Conservation (phyloP, 2,888 invertebrate genomes). For the Monopis laevigella region DNA sequence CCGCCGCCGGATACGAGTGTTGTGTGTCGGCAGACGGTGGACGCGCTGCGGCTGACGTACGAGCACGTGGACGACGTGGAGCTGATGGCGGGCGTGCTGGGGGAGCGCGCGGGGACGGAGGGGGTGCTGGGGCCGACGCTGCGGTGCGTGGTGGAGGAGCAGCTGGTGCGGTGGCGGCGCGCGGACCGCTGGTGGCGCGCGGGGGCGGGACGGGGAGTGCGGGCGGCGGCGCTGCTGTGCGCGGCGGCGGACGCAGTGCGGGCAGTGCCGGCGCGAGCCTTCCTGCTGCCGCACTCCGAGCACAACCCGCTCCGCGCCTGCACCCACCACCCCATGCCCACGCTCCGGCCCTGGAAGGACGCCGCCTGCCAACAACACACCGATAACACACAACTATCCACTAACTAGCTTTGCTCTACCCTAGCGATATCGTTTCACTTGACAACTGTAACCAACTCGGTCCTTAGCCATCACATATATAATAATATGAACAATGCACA, state of each 20-base stretch:
- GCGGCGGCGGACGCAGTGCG: constrained; percentile 74
- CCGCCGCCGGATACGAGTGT: neutral
- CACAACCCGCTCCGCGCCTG: neutral
- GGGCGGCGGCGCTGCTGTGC: constrained; percentile 65
- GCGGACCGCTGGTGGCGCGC: constrained; percentile 83
- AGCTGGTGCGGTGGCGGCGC: constrained; percentile 79
- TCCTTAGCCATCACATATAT: no score
- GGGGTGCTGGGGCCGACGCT: constrained; percentile 87
- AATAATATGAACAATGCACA: no score
- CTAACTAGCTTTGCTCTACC: neutral
- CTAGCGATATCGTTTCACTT: no score
- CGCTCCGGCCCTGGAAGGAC: neutral
- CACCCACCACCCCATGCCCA: neutral
- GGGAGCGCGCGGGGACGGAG: constrained; percentile 80
- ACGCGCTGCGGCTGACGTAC: constrained; percentile 25
- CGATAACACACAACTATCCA: neutral
- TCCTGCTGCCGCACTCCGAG: constrained; percentile 22
- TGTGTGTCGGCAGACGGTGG: constrained; percentile 26
- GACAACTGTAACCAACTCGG: no score
- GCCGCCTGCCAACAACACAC: neutral
- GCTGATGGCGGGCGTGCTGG: constrained; percentile 88
- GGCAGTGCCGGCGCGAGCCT: constrained; percentile 25
- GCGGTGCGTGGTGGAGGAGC: constrained; percentile 85
- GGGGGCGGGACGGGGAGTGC: constrained; percentile 23
- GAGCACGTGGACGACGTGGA: constrained; percentile 83